These are phyloP conservation scores for Chlorops oryzae DNA, from an alignment of 1,140 invertebrate genomes.

Conservation along the genomic window DNA sequence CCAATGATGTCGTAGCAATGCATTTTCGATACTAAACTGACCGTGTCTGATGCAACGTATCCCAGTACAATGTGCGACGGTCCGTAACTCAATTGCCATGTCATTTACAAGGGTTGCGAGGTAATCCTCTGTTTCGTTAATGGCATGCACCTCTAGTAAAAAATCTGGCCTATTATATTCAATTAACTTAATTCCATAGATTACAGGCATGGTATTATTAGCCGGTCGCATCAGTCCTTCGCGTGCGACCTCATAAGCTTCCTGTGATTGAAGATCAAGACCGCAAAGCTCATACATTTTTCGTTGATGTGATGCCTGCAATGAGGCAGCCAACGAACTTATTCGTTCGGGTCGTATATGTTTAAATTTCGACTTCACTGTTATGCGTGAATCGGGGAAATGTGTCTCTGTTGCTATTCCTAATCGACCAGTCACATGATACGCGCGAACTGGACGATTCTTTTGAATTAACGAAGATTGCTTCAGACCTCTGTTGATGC, in stretches of 20 bases:
- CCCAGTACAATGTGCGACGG: constrained; percentile 70
- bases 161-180: constrained; percentile 78
- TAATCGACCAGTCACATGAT: constrained; percentile 70
- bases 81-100: constrained; percentile 70
- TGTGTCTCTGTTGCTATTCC: constrained; percentile 73
- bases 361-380: constrained; percentile 65
- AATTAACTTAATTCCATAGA: constrained; percentile 84
- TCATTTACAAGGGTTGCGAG: constrained; percentile 70
- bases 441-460: constrained; percentile 58
- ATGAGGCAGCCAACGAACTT: constrained; percentile 64
- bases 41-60: constrained; percentile 78
- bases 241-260: constrained; percentile 79
- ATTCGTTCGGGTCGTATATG: constrained; percentile 62
- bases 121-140: constrained; percentile 76
- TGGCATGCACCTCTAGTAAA: constrained; percentile 79
- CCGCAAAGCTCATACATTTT: constrained; percentile 74
- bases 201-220: constrained; percentile 61
- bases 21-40: constrained; percentile 68
- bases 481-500: constrained; percentile 61
- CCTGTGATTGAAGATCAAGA: constrained; percentile 74
- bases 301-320: constrained; percentile 76
- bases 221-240: constrained; percentile 71
- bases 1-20: constrained; percentile 81
- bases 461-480: constrained; percentile 53
- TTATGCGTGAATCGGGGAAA: constrained; percentile 64